Base-by-base conservation (phyloP, 2,888 invertebrate species). In the Selenia dentaria region DNA sequence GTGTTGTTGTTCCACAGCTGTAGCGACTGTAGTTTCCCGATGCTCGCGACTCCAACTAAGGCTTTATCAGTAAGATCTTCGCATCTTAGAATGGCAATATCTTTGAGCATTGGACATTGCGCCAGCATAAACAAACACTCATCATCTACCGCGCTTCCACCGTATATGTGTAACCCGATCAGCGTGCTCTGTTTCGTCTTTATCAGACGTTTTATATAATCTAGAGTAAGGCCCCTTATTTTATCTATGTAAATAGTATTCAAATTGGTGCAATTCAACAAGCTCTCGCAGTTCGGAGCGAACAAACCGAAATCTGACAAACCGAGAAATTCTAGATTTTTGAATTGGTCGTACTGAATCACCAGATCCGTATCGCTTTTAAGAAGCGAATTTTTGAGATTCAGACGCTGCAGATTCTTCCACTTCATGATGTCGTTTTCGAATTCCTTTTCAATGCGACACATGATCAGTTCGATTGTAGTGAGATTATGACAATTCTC, bases 1-100 rank as follows among this genome's bases (percentile, higher is more conserved):
- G 68, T 72, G 1, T 43, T 50, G 59, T 89, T 91, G 57, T 91
- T 89, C 91, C 91, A 91, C 49, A 91, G 67, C 53, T 83, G 84
- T 52, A 91, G 67, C 54, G 79, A 76, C 47, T 76, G 62, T 48
- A 89, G 58, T 10, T 59, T 58, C 50, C 67, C 69, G 10, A 87
- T 68, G 44, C 73, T 65, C 12, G 67, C 60, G 25, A 91, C 55
- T 32, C 64, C 58, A 6, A 75, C 53, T 8, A 91, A 65, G 8
- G 84, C 86, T 20, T 57, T 62, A 53, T 91, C 87, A 0, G 86
- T 84, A 1, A 91, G 73, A 48, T 64, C 70, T 54, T 91, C 88
- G 57, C 90, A 85, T 33, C 83, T 71, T 49, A 83, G 75, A 43
- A 91, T 83, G 20, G 82, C 83, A 14, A 91, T 71, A 57, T 87